These are phyloP conservation scores for Hydropotes inermis DNA, from an alignment of 2,113 vertebrate genomes.

Conservation along the genomic window DNA sequence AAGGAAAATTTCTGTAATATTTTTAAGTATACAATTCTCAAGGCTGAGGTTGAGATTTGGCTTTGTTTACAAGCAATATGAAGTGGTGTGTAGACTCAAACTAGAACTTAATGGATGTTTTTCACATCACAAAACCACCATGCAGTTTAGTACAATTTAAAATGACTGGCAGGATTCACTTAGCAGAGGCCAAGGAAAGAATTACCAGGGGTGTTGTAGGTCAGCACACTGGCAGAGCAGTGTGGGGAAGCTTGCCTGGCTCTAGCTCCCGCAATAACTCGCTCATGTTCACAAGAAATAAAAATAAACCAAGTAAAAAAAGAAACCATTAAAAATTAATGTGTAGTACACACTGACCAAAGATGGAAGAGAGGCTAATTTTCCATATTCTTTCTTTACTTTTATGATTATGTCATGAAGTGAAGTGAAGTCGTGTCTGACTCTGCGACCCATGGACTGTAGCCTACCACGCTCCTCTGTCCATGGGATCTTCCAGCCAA, in stretches of 20 bases:
- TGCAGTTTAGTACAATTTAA: constrained; percentile 69
- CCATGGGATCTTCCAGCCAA: background rate
- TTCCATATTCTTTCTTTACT: constrained; percentile 41
- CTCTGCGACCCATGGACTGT: background rate
- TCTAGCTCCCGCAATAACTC: constrained; percentile 37
- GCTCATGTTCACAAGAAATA: constrained; percentile 50
- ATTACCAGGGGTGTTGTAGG: constrained; percentile 71
- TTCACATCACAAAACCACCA: constrained; percentile 70
- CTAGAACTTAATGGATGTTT: constrained; percentile 67
- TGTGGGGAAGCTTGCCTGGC: constrained; percentile 51
- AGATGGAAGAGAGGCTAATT: background rate
- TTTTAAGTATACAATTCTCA: background rate
- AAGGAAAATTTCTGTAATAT: background rate
- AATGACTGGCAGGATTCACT: constrained; percentile 76
- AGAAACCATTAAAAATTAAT: constrained; percentile 19
- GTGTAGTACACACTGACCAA: background rate
- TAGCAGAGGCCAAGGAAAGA: constrained; percentile 70
- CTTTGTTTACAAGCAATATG: constrained; percentile 65
- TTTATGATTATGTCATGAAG: background rate
- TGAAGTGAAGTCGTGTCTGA: background rate
- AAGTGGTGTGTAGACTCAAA: constrained; percentile 61
- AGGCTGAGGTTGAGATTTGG: constrained; percentile 35
- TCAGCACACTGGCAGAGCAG: constrained; percentile 70
- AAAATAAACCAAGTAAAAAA: constrained; percentile 55
- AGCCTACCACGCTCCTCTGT: background rate